These are phyloP conservation scores for Acanthoscelides obtectus DNA, from an alignment of 2,888 invertebrate genomes.

Conservation along the genomic window DNA sequence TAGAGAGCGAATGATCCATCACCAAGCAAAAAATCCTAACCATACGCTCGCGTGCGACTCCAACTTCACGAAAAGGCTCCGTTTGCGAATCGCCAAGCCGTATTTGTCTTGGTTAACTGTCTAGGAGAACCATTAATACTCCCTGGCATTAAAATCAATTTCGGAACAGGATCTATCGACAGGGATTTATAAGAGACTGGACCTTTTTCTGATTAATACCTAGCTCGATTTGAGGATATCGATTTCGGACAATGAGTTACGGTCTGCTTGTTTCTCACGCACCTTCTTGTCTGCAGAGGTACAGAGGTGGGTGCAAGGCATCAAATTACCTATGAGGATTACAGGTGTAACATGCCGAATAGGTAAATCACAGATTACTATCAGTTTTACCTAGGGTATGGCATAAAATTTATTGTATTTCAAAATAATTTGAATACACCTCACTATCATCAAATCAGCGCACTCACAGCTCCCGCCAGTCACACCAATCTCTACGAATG, in stretches of 20 bases:
- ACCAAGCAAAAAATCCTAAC: neutral
- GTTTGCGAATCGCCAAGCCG: neutral
- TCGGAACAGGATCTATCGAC: neutral
- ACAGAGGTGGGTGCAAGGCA: neutral
- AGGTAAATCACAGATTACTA: too few relatives aligned
- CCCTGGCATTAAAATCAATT: neutral
- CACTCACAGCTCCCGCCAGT: too few relatives aligned
- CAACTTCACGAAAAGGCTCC: neutral
- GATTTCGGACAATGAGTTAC: constrained; percentile 11
- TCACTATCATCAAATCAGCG: too few relatives aligned
- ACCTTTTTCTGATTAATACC: constrained; percentile 16
- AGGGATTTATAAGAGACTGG: neutral
- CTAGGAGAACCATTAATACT: neutral
- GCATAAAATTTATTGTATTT: too few relatives aligned
- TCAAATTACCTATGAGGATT: too few relatives aligned
- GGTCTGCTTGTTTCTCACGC: neutral
- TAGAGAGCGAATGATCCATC: neutral
- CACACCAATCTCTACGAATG: too few relatives aligned
- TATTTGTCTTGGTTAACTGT: neutral
- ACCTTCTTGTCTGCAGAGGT: neutral
- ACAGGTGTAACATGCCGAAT: too few relatives aligned
- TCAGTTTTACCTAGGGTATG: too few relatives aligned
- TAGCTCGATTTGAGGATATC: constrained; percentile 22
- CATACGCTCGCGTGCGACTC: neutral
- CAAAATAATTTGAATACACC: too few relatives aligned